A percentile compares a stretch with the other conserved stretches of the same genome.
Conservation (phyloP, 1,140 invertebrate species). For the Sarcophaga peregrina region DNA sequence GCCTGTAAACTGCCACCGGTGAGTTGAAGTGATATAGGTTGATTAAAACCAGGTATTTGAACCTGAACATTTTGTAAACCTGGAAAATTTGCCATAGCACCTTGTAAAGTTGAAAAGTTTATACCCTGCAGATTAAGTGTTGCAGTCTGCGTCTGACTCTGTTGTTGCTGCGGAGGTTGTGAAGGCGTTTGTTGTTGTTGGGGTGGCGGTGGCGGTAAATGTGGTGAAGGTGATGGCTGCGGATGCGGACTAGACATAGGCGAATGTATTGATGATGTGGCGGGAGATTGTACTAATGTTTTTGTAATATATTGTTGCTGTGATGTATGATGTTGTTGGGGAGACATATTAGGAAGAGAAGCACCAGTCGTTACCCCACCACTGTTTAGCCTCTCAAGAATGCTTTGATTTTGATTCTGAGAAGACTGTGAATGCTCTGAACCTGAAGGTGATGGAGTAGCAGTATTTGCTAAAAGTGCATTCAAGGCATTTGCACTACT, state of each 20-base stretch:
- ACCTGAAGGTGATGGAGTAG: constrained; percentile 61
- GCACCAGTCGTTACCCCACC: constrained; percentile 53
- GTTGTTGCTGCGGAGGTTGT: constrained; percentile 51
- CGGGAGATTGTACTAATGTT: constrained; percentile 63
- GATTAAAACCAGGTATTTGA: constrained; percentile 80
- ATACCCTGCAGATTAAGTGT: constrained; percentile 78
- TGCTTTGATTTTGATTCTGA: constrained; percentile 60
- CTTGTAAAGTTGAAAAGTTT: constrained; percentile 80
- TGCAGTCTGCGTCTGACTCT: constrained; percentile 52
- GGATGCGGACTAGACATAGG: constrained; percentile 74
- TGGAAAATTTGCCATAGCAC: constrained; percentile 74
- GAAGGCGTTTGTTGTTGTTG: constrained; percentile 58
- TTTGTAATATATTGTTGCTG: constrained; percentile 61
- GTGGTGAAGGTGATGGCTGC: constrained; percentile 69
- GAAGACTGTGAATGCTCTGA: constrained; percentile 63
- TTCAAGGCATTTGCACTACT: constrained; percentile 44
- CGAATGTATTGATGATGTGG: constrained; percentile 65
- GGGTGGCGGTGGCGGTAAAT: constrained; percentile 55
- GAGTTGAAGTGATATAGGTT: constrained; percentile 81
- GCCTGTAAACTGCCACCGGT: constrained; percentile 71
- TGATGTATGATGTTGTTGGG: constrained; percentile 52
- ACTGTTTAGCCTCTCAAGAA: constrained; percentile 61
- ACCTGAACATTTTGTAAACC: constrained; percentile 83
- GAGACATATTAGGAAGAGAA: constrained; percentile 62
- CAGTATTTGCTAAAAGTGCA: constrained; percentile 55